Conservation (phyloP, 2,888 invertebrate species). For the Apamea monoglypha region DNA sequence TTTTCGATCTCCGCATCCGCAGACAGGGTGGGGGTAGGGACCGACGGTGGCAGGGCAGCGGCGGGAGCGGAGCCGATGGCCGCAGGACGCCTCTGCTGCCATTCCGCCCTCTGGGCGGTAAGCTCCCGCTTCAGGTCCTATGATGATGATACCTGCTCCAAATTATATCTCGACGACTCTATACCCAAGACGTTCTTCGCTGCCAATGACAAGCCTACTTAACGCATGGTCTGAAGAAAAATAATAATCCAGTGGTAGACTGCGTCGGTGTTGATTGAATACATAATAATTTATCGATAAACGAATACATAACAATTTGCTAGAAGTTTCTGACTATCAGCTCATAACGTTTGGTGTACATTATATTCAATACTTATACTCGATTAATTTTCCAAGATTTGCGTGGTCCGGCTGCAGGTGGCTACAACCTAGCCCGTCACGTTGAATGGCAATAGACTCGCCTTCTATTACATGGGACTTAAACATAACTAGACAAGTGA, state of each 20-base stretch:
- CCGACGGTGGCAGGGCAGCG: too few relatives aligned
- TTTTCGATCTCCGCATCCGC: too few relatives aligned
- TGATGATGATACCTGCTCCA: slow-evolving; percentile 7
- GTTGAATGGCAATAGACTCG: background rate
- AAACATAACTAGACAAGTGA: background rate
- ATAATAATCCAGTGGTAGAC: slow-evolving; percentile 13
- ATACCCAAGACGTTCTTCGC: background rate
- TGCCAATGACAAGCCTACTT: background rate
- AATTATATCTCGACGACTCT: background rate
- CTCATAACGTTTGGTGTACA: slow-evolving; percentile 12
- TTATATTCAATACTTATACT: slow-evolving; percentile 20
- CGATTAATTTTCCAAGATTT: background rate
- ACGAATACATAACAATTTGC: slow-evolving; percentile 3
- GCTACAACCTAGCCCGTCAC: background rate
- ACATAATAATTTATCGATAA: slow-evolving; percentile 17
- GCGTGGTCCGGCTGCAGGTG: background rate
- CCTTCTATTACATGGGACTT: background rate
- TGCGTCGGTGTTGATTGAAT: slow-evolving; percentile 11
- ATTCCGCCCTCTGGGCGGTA: too few relatives aligned
- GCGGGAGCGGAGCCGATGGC: too few relatives aligned
- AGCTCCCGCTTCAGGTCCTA: too few relatives aligned
- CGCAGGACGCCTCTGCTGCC: too few relatives aligned
- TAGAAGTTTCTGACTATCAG: slow-evolving; percentile 8
- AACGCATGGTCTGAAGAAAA: background rate
- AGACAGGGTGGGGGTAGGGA: too few relatives aligned